Base-by-base conservation (phyloP, 2,797 vertebrate genomes). In the Nasua narica region DNA sequence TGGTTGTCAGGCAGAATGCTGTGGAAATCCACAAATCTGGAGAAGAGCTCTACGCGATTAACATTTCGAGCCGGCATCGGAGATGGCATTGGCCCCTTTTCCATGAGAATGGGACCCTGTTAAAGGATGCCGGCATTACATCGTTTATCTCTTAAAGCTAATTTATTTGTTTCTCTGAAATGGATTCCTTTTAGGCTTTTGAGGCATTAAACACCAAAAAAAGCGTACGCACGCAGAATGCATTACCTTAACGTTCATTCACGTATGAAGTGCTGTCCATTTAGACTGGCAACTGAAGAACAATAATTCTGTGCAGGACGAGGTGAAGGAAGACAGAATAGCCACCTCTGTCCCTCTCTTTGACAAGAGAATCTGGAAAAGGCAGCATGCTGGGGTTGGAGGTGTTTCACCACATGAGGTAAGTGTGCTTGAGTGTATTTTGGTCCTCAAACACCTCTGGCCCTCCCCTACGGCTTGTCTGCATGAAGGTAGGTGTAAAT, bases 141-240 rank as follows among this genome's bases (percentile, higher is more conserved):
- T 2, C 40, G 58, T 90, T 90, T 94, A 58, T 74, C 84, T 81
- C 69, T 84, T 78, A 84, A 97, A 92, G 87, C 40, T 95, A 82
- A 58, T 87, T 85, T 90, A 21, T 87, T 92, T 96, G 52, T 91
- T 72, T 95, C 82, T 95, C 91, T 56, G 32, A 92, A 85, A 79
- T 46, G 37, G 91, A 96, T 69, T 96, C 72, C 19, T 82, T 65
- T 86, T 56, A 78, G 78, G 82, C 46, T 77, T 93, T 83, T 87
- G 65, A 95, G 72, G 58, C 46, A 87, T 32, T 27, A 35, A 90
- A 88, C 91, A 72, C 29, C 56, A 58, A 13, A 62, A 93, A 86
- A 91, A 79, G 69, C 89, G 62, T 48, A 87, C 43, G 81, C 21
- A 69, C 11, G 67, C 76, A 87, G 78, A 91, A 84, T 18, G 62